Evolutionary conservation across 2,113 vertebrate genomes (phyloP).

Genomic region (Chlorodrepanis virens): DNA sequence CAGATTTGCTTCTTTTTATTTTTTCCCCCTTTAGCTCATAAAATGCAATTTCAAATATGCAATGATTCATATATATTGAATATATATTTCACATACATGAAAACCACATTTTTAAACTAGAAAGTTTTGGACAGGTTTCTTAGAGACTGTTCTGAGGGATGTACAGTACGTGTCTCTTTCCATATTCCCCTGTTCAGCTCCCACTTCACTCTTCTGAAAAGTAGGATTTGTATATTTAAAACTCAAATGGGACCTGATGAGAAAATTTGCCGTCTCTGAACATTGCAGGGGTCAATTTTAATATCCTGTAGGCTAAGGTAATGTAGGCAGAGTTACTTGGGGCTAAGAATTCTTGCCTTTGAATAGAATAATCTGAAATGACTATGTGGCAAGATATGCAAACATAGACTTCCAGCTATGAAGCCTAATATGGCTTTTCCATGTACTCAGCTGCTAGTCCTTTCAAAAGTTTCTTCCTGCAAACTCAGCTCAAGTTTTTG

Average conservation of each 20-base stretch:
- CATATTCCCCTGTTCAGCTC: not conserved
- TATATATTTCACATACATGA: not conserved
- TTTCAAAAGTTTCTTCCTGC: not conserved
- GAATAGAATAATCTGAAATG: conserved; percentile 55
- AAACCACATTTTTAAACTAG: not conserved
- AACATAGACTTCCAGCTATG: conserved; percentile 44
- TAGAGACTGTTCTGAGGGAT: not conserved
- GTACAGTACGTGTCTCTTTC: not conserved
- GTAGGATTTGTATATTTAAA: conserved; percentile 47
- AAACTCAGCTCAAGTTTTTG: not conserved
- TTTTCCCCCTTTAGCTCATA: conserved; percentile 36
- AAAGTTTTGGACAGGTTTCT: conserved; percentile 4
- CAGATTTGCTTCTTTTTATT: conserved; percentile 42
- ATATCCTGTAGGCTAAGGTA: conserved; percentile 3
- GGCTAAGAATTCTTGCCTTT: conserved; percentile 52
- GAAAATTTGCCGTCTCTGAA: conserved; percentile 44
- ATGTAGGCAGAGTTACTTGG: conserved; percentile 16
- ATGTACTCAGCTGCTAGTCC: not conserved
- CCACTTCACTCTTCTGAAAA: conserved; percentile 33
- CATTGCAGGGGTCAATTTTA: conserved; percentile 63
- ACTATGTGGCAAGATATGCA: conserved; percentile 31
- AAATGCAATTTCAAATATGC: not conserved
- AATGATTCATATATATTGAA: not conserved
- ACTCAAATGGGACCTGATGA: conserved; percentile 54
- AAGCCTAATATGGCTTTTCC: not conserved